Base-by-base conservation (phyloP, 2,888 invertebrate species). In the Troides oblongomaculatus region DNA sequence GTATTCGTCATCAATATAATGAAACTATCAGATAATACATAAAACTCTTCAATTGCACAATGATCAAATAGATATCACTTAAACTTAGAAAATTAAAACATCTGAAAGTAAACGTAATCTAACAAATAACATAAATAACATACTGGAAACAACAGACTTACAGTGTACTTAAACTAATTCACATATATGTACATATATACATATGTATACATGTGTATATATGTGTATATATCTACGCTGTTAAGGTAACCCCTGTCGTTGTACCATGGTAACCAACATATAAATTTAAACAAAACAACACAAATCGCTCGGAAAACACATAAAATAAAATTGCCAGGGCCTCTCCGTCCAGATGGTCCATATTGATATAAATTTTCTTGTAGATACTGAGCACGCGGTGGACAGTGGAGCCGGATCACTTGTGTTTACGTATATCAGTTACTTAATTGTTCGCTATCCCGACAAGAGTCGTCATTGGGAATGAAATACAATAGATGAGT, bases 1-100 rank as follows among this genome's bases (percentile, higher is more conserved):
- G 86, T 89, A 89, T 83, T 88, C 82, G 80, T 84, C 81, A 80
- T 83, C 79, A 80, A 82, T 77, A 76, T 79, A 79, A 79, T 78
- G 77, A 78, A 79, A 78, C 76, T 75, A 80, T 74, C 70, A 74
- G 78, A 18, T 30, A 84, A 85, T 82, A 83, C 81, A 82, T 82
- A 85, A 81, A 84, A 80, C 78, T 80, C 80, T 81, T 78, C 72
- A 74, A 82, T 80, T 81, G 80, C 79, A 82, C 80, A 74, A 72
- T 76, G 79, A 74, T 79, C 78, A 78, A 8, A 80, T 79, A 81
- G 75, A 74, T 46, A 74, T 72, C 70, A 72, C 62, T 64, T 64
- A 67, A 68, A 72, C 68, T 60, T 39, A 68, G 10, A 14, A 57
- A 64, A 62, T 23, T 56, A 61, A 60, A 64, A 69, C 61, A 61